Evolutionary conservation across 2,113 vertebrate species (phyloP).

Genomic region (Planiliza haematocheilus): DNA sequence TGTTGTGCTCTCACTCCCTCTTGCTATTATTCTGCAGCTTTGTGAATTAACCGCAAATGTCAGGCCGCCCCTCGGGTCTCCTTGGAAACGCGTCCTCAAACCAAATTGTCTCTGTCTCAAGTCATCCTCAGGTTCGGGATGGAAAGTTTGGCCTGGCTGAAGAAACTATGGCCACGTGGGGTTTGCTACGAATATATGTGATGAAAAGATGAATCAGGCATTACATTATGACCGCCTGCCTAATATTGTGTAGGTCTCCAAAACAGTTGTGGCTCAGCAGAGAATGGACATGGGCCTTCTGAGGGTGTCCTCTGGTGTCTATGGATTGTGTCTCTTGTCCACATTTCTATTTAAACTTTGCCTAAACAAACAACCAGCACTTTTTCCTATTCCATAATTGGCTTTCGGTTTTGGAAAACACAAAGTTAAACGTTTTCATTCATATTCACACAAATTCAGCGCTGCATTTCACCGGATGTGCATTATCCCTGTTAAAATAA

Average conservation of each 20-base stretch:
- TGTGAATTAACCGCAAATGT: slow-evolving; percentile 45
- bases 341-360: background rate
- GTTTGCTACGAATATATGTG: no score
- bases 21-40: slow-evolving; percentile 29
- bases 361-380: background rate
- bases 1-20: slow-evolving; percentile 1
- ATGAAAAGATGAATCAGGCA: no score
- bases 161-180: background rate
- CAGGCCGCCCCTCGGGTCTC: slow-evolving; percentile 36
- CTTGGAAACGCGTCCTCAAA: slow-evolving; percentile 19
- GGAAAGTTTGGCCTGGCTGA: background rate
- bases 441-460: slow-evolving; percentile 10
- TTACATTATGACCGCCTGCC: no score
- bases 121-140: slow-evolving; percentile 7
- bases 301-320: no score
- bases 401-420: background rate
- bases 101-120: slow-evolving; percentile 24
- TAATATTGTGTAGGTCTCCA: no score
- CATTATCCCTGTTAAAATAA: slow-evolving; percentile 12
- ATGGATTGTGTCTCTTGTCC: no score
- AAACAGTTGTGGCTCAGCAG: no score
- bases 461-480: background rate
- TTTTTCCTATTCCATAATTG: background rate
- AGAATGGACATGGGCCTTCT: no score
- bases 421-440: background rate